These are phyloP conservation scores for Gambusia holbrooki DNA, from an alignment of 2,113 vertebrate genomes.

Conservation along the genomic window DNA sequence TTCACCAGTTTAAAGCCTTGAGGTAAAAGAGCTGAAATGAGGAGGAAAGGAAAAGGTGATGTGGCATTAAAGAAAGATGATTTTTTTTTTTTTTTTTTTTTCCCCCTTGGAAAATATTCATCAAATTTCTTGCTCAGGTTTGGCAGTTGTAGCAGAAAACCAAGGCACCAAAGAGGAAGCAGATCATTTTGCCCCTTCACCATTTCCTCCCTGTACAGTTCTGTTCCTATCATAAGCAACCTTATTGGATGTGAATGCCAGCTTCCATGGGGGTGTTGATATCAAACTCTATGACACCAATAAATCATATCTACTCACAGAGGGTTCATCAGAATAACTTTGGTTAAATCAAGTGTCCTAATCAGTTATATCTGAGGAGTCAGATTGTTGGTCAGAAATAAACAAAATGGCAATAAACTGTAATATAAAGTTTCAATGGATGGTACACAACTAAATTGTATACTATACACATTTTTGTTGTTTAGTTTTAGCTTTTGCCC, in stretches of 20 bases:
- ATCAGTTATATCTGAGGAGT: not conserved
- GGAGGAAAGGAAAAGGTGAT: slow-evolving; percentile 30
- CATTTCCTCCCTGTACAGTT: not conserved
- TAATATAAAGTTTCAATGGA: no score
- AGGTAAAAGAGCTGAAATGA: slow-evolving; percentile 32
- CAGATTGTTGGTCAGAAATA: not conserved
- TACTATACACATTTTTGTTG: no score
- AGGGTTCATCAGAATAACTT: not conserved
- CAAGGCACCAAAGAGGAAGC: not conserved
- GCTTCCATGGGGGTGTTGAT: not conserved
- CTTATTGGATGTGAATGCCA: not conserved
- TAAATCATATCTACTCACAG: not conserved
- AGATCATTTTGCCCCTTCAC: not conserved
- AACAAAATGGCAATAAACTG: not conserved
- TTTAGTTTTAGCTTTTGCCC: not conserved
- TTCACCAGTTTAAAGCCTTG: slow-evolving; percentile 47
- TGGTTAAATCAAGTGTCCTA: not conserved
- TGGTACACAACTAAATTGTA: no score
- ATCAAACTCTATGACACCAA: not conserved
- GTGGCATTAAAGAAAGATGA: slow-evolving; percentile 25
- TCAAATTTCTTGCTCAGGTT: not conserved
- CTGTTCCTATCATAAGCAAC: not conserved
- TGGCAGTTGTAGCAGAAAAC: not conserved
- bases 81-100: no score
- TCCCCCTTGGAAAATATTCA: no score